Base-by-base conservation (phyloP, 1,140 invertebrate species). In the Vollenhovia emeryi region DNA sequence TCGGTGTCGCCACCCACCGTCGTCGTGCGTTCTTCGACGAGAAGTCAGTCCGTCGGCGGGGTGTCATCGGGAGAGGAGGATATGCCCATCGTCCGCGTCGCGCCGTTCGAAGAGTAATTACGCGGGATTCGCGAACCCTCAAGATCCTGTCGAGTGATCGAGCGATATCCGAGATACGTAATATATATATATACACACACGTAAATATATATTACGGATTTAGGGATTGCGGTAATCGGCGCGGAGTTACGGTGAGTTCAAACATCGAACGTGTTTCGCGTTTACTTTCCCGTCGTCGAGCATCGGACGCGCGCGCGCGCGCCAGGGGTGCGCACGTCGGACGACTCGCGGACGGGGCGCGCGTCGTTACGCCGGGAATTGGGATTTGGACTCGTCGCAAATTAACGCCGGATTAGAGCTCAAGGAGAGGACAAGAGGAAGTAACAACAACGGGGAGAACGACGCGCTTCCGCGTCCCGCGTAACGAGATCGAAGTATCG, bases 401-500 rank as follows among this genome's bases (percentile, higher is more conserved):
- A 48, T 48, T 48, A 9, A 11, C 45, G 15, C 15, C 45, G 45
- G 45, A 48, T 55, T 21, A 24, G n/a, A 24, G n/a, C 52, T 55
- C n/a, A 21, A 55, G 52, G 52, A 55, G 52, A 55, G 21, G 55
- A 59, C 15, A 18, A 27, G 11, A 9, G 13, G 24, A 15, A 27
- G 24, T 30, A 76, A 60, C 57, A 43, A 21, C 3, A 33, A 43
- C n/a, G 11, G 36, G 0, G 21, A 55, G 13, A 30, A 30, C 3
- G 13, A 7, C 30, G n/a, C 18, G 13, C 36, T 82, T 82, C 24
- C 62, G 64, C 18, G 18, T 71, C 13, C 74, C 6, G 24, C n/a
- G 36, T 45, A 73, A 73, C 40, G 64, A 69, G n/a, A 71, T 59
- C 36, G 40, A 82, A 18, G 45, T 82, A 82, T 82, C 66, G 36